These are phyloP conservation scores for Pectinophora gossypiella DNA, from an alignment of 1,140 invertebrate species.

Conservation along the genomic window DNA sequence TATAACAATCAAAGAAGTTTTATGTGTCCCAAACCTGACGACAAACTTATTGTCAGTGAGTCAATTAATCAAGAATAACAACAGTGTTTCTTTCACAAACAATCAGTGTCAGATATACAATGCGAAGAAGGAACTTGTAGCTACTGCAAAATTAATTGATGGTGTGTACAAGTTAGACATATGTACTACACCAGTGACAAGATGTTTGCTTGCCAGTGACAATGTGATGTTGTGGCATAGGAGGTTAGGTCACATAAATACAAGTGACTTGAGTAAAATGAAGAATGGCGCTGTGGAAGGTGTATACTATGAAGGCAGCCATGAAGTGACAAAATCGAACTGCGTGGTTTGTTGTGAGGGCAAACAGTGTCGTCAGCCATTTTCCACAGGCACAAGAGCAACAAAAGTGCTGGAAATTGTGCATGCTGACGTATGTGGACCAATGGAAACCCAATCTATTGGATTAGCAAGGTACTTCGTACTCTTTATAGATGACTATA, in stretches of 20 bases:
- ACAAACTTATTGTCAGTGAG: conserved; percentile 3
- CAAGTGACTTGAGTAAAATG: conserved; percentile 16
- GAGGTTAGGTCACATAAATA: conserved; percentile 17
- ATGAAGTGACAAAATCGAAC: conserved; percentile 1
- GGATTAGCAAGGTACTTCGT: background rate
- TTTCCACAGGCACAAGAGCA: conserved; percentile 17
- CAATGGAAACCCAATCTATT: conserved; percentile 4
- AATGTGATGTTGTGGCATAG: conserved; percentile 11
- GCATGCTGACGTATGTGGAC: conserved; percentile 12
- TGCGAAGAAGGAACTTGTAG: background rate
- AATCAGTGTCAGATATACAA: background rate
- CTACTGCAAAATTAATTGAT: background rate
- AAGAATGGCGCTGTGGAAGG: conserved; percentile 18
- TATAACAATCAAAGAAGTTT: background rate
- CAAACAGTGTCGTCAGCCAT: conserved; percentile 23
- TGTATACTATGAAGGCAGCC: conserved; percentile 5
- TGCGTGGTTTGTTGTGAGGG: conserved; percentile 31
- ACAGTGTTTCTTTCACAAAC: background rate
- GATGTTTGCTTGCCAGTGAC: conserved; percentile 1
- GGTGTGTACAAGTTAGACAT: conserved; percentile 8
- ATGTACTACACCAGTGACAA: background rate
- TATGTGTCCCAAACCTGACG: conserved; percentile 1
- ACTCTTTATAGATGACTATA: conserved; percentile 5
- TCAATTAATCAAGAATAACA: background rate
- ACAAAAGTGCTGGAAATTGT: conserved; percentile 16